A percentile compares a stretch with the other conserved stretches of the same genome.
These are phyloP conservation scores for Heteromyza rotundicornis DNA, from an alignment of 2,888 invertebrate species.

Conservation along the genomic window DNA sequence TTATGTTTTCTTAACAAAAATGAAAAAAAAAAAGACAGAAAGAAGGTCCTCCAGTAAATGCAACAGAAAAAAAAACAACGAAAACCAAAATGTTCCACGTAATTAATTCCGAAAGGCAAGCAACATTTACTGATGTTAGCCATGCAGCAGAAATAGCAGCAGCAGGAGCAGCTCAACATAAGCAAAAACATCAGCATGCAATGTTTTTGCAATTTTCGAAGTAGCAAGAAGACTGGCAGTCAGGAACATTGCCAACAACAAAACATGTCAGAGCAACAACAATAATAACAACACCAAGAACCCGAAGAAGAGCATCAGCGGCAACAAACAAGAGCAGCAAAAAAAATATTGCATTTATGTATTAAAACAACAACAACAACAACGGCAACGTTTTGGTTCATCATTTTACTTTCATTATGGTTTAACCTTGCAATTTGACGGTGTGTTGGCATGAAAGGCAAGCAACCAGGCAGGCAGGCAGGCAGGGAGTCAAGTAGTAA, in stretches of 20 bases:
- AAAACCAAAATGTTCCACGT: slow-evolving; percentile 28
- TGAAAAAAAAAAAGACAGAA: too few species aligned
- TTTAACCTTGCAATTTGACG: slow-evolving; percentile 50
- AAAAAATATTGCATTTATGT: neutral
- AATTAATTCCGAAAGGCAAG: slow-evolving; percentile 24
- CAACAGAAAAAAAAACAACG: slow-evolving; percentile 16
- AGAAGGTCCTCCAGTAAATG: too few species aligned
- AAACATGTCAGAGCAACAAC: neutral
- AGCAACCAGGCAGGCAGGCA: neutral
- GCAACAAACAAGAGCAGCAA: neutral
- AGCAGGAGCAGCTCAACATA: neutral
- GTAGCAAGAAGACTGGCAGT: slow-evolving; percentile 6
- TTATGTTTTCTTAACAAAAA: too few species aligned
- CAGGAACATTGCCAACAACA: neutral
- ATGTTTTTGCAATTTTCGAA: slow-evolving; percentile 20
- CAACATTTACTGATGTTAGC: neutral
- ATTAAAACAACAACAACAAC: slow-evolving; percentile 24
- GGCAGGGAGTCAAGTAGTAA: too few species aligned
- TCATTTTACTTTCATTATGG: slow-evolving; percentile 54
- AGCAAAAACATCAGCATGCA: slow-evolving; percentile 18
- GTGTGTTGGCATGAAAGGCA: slow-evolving; percentile 23
- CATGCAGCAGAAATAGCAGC: neutral
- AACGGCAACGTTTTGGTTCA: slow-evolving; percentile 44
- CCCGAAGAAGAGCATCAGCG: neutral
- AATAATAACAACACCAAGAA: slow-evolving; percentile 7